Conservation (phyloP, 2,797 vertebrate genomes). For the Limosa lapponica region DNA sequence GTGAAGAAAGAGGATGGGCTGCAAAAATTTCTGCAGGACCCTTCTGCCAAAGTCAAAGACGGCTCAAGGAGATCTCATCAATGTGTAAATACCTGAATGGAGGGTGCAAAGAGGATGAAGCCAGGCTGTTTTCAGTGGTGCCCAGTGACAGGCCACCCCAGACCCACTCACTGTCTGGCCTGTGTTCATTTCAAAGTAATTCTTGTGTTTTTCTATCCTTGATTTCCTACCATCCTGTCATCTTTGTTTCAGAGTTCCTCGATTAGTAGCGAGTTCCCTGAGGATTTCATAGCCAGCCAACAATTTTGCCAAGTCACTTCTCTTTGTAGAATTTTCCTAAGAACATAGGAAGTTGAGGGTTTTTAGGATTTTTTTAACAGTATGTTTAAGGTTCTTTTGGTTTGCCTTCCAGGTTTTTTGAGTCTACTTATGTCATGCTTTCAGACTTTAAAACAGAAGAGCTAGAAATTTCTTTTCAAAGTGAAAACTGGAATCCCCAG, state of each 20-base stretch:
- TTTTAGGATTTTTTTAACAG: neutral
- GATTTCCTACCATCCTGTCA: neutral
- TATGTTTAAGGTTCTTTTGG: neutral
- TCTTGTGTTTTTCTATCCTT: neutral
- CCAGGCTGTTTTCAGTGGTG: neutral
- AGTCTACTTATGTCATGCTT: neutral
- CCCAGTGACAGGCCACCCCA: neutral
- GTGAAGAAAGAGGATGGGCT: neutral
- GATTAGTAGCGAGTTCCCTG: neutral
- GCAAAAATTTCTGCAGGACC: neutral
- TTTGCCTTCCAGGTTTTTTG: neutral
- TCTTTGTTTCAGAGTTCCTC: neutral
- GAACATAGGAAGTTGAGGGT: neutral
- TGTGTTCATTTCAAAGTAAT: neutral
- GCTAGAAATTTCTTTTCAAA: neutral
- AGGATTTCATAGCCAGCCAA: neutral
- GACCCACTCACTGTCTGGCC: neutral
- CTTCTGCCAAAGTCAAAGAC: neutral
- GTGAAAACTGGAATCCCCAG: neutral
- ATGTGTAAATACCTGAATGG: neutral
- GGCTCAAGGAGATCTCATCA: rapidly evolving
- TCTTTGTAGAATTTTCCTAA: neutral
- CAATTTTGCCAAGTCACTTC: neutral
- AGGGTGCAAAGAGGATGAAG: neutral
- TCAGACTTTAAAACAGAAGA: neutral